These are phyloP conservation scores for Oxyscelio sp. DNA, from an alignment of 2,888 invertebrate genomes.

Conservation along the genomic window DNA sequence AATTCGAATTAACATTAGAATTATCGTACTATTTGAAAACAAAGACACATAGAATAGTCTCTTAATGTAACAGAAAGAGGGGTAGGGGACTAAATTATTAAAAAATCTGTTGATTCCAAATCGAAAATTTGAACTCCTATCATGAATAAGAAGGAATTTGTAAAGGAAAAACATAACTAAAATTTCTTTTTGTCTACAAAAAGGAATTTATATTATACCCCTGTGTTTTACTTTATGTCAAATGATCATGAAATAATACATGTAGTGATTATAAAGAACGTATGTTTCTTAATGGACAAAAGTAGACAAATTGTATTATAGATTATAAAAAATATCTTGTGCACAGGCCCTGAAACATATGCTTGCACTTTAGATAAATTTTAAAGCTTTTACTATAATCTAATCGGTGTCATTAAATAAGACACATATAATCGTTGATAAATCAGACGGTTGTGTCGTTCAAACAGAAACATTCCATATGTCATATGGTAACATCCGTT, in stretches of 20 bases:
- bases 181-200: too few species aligned
- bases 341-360: constrained; percentile 80
- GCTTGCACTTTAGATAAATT: constrained; percentile 86
- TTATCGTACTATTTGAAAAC: too few species aligned
- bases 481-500: constrained; percentile 51
- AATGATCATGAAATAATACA: neutral
- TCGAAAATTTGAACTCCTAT: too few species aligned
- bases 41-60: too few species aligned
- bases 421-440: constrained; percentile 85
- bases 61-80: too few species aligned
- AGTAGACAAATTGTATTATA: constrained; percentile 47
- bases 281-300: neutral
- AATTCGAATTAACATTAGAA: too few species aligned
- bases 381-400: constrained; percentile 86
- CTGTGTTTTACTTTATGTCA: neutral
- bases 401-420: constrained; percentile 87
- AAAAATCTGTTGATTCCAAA: too few species aligned
- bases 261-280: constrained; percentile 7
- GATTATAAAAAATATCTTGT: constrained; percentile 44
- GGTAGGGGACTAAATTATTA: too few species aligned
- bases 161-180: neutral
- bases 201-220: too few species aligned
- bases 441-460: constrained; percentile 65
- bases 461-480: constrained; percentile 73
- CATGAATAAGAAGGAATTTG: neutral